Evolutionary conservation across 1,140 invertebrate genomes (phyloP).

Genomic region (Polypedilum pembai): DNA sequence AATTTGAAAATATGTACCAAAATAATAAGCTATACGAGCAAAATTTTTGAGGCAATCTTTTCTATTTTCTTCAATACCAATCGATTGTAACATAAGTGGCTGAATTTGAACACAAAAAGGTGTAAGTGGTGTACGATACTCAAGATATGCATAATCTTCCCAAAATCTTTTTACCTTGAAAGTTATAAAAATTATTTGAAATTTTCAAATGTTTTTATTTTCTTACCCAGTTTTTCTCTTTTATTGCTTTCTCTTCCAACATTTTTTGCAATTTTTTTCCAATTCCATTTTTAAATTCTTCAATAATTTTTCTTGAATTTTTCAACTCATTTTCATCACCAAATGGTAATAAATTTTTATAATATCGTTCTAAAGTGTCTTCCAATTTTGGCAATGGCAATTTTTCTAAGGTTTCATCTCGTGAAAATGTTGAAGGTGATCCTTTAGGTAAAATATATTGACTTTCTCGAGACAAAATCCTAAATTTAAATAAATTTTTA

Average conservation of each 20-base stretch:
- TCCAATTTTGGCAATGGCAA: constrained; percentile 59
- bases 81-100: constrained; percentile 35
- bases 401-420: constrained; percentile 47
- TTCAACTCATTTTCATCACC: constrained; percentile 44
- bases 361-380: constrained; percentile 56
- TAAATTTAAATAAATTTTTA: no score
- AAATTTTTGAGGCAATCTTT: not conserved
- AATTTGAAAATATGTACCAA: constrained; percentile 41
- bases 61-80: constrained; percentile 30
- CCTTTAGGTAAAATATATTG: not conserved
- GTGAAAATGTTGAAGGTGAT: not conserved
- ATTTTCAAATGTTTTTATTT: not conserved
- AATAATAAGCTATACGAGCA: constrained; percentile 38
- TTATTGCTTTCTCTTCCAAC: constrained; percentile 51
- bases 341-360: constrained; percentile 52
- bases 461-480: not conserved
- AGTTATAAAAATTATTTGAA: not conserved
- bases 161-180: constrained; percentile 53
- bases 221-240: constrained; percentile 40
- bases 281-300: constrained; percentile 52
- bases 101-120: constrained; percentile 35
- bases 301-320: constrained; percentile 47
- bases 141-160: constrained; percentile 67
- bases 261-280: constrained; percentile 55
- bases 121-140: constrained; percentile 55